These are phyloP conservation scores for Peucedramus taeniatus DNA, from an alignment of 2,113 vertebrate genomes.

Conservation along the genomic window DNA sequence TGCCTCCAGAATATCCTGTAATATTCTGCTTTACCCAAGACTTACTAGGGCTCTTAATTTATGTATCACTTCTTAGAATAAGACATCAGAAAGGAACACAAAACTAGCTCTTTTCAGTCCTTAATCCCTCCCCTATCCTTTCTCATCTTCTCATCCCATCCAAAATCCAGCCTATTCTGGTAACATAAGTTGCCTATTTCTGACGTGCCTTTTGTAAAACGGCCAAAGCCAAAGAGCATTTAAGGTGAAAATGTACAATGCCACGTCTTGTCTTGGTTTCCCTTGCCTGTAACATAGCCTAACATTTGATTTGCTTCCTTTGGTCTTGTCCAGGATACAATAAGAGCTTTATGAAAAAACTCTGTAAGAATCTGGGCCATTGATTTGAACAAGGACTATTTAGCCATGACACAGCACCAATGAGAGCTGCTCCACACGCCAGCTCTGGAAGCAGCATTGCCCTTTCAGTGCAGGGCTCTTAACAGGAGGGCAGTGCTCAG, in stretches of 20 bases:
- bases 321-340: background rate
- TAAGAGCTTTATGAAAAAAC: constrained; percentile 19
- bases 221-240: constrained; percentile 6
- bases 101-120: background rate
- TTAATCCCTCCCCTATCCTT: background rate
- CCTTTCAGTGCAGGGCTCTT: background rate
- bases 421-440: background rate
- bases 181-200: constrained; percentile 15
- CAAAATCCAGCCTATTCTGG: constrained; percentile 3
- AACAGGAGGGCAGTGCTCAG: background rate
- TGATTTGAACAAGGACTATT: background rate
- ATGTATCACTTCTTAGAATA: background rate
- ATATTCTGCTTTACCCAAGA: background rate
- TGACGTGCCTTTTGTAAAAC: background rate
- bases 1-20: background rate
- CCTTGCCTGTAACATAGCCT: background rate
- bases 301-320: constrained; percentile 11
- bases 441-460: background rate
- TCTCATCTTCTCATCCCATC: background rate
- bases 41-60: background rate
- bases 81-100: background rate
- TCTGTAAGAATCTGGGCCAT: background rate
- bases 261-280: background rate
- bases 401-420: background rate
- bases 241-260: constrained; percentile 35